Evolutionary conservation across 2,888 invertebrate genomes (phyloP).

Genomic region (Acanthosepion pharaonis): DNA sequence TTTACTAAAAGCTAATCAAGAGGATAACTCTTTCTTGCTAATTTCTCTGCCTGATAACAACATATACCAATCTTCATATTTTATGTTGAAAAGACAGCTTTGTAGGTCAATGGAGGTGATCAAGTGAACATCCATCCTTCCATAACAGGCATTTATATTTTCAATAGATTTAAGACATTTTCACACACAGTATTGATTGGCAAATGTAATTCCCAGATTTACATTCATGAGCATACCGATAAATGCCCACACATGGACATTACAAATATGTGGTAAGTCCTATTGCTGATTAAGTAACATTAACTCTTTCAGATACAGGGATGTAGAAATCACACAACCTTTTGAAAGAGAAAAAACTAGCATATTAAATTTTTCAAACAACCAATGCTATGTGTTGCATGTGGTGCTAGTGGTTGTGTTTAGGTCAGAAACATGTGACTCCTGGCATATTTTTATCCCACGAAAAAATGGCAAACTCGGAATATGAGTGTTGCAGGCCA

Average conservation of each 20-base stretch:
- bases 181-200: background rate
- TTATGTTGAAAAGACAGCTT: background rate
- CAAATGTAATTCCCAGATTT: background rate
- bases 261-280: background rate
- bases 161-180: background rate
- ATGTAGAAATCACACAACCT: no score
- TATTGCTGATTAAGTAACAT: background rate
- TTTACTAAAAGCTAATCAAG: no score
- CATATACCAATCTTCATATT: background rate
- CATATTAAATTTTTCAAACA: no score
- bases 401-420: no score
- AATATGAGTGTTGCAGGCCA: no score
- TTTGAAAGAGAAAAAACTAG: no score
- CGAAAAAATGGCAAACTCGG: no score
- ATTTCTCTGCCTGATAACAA: background rate
- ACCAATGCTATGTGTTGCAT: no score
- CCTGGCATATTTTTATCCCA: no score
- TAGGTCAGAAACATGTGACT: no score
- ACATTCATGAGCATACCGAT: background rate
- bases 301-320: no score
- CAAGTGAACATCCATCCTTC: background rate
- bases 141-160: background rate
- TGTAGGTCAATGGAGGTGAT: background rate
- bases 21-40: no score
- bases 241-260: background rate